Base-by-base conservation (phyloP, 2,113 vertebrate species). In the Microcebus tavaratra region DNA sequence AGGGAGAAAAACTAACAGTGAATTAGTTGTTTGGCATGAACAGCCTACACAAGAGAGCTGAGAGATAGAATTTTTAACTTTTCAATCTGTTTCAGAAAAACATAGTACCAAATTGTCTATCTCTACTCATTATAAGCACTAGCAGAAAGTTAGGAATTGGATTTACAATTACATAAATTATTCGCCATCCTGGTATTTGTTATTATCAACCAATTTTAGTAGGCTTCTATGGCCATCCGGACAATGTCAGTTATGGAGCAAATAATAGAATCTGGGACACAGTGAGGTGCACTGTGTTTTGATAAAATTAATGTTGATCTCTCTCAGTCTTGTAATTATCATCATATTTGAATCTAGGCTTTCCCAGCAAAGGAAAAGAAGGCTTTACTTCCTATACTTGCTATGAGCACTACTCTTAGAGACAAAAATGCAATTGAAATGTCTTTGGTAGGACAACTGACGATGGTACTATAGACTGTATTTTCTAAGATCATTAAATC, bases 71-170 rank as follows among this genome's bases (percentile, higher is more conserved):
- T 42, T 53, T 72, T 84, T 86, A 81, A 94, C 85, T 95, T 93
- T 81, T 95, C 87, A 78, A 90, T 94, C 76, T 88, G 70, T 13
- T 70, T 70, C 68, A 83, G 76, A 15, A 91, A 97, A 93, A 78
- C 45, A 72, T 88, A 45, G 70, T 94, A 39, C 31, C 82, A 57
- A 79, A 83, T 34, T 88, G 14, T 34, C 86, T 88, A 67, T 8
- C 50, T 76, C 59, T 86, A 42, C 80, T 85, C 34, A 31, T 86
- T 76, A 81, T 8, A 70, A 76, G 70, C 73, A 82, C 14, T 29
- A 80, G 57, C 65, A 86, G 67, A 80, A 95, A 87, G 31, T 90
- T 45, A 90, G 20, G 34, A 85, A 68, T 25, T 89, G 27, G 17
- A 85, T 34, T 68, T 89, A 78, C 1, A 82, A 45, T 92, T 92